Base-by-base conservation (phyloP, 92 coral and sea anemone species). In the Porites rus region DNA sequence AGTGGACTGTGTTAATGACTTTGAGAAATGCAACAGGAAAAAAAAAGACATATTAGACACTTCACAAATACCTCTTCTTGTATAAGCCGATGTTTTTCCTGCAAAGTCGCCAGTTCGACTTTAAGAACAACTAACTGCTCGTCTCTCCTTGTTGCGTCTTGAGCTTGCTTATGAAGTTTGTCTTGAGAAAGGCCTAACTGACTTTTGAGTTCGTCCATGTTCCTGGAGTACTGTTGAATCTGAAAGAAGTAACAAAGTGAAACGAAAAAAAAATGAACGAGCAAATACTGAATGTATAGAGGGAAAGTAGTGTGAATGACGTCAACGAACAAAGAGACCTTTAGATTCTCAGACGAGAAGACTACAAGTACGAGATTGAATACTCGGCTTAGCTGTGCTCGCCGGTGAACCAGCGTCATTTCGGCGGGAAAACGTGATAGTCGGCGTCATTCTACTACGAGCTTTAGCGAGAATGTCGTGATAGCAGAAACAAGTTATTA, bases 71-170 rank as follows among this genome's bases (percentile, higher is more conserved):
- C 99, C 98, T 97, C 99, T 63, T 97, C 98, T 67, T 87, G 87
- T 64, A 81, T 84, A 6, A 97, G 90, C 51, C 99, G 91, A 77
- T 90, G 93, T 79, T 97, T 97, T 80, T 97, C 99, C 87, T 97
- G 99, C 66, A 97, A 76, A 2, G 97, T 93, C 1, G 99, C 98
- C 12, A 93, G 93, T 19, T 97, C 99, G 25, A 97, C 98, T 83
- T 97, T 97, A 14, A 97, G 92, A 4, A 95, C 91, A 22, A 95
- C 97, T 7, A 95, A 74, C 62, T 94, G 95, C 80, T 97, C 99
- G 72, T 97, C 98, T 68, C 96, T 82, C 46, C 92, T 88, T 6
- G 95, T 74, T 20, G 90, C 89, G 21, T 97, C 99, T 61, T 95
- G 95, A 51, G 90, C 65, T 66, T 97, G 98, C 54, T 92, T 80